Evolutionary conservation across 2,113 vertebrate species (phyloP), one percentile per base, ranked within the genome.

Genomic region (Xenopus laevis): DNA sequence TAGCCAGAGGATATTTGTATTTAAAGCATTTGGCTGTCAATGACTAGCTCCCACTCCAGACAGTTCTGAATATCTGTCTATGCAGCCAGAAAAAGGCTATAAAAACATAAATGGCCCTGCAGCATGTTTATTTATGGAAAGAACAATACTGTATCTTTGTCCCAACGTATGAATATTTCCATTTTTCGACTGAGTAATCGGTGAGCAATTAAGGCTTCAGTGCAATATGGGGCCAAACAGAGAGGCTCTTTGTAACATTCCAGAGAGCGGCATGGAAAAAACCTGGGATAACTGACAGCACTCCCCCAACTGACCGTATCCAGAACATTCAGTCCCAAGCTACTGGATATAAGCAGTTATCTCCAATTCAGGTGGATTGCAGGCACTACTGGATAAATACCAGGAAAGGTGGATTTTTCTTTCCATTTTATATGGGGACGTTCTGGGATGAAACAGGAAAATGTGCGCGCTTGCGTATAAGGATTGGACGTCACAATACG

Each of bases 131-230:
- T 55, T 55, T 55, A 55, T 16, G 1, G 17, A 2, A 16, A 17
- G 53, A 55, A 55, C 53, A 55, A 55, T 55, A n/a, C 1, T 4
- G 53, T 9, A 55, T 16, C 17, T 55, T 55, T 55, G 53, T 55
- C 15, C 53, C 53, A 17, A 55, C 17, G 27, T 6, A 63, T 18
- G 10, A 67, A 67, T 53, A 67, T 67, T 52, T 40, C 67, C 23
- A 50, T 52, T 67, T n/a, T 27, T 58, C 50, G 23, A 12, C 66
- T 55, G 11, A 44, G 53, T 45, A 45, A 70, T 70, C 40, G 20
- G 21, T 59, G 68, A 57, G 40, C 15, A 27, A 61, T n/a, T 53
- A 3, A 23, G 45, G 18, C 47, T 66, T 45, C 20, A 20, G 45
- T 55, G 53, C 17, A 55, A 55, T 13, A n/a, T n/a, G 15, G 53